These are phyloP conservation scores for Doryteuthis pealeii DNA, from an alignment of 1,140 invertebrate genomes.

Conservation along the genomic window DNA sequence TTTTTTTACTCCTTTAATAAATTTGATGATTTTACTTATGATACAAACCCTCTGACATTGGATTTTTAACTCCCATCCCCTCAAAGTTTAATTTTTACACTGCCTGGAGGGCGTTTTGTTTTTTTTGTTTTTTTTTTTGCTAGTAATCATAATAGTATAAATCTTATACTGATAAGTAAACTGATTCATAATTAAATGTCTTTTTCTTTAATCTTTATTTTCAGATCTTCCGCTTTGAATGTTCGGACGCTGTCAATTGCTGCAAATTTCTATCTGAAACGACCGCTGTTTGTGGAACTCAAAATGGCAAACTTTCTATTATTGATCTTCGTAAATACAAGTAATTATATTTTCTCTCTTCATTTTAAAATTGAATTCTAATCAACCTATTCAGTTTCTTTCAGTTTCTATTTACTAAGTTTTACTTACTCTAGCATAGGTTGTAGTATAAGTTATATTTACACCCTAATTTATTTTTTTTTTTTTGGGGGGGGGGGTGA, in stretches of 20 bases:
- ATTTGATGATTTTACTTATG: too few relatives aligned
- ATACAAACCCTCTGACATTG: too few relatives aligned
- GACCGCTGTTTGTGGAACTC: conserved; percentile 55
- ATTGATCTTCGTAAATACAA: conserved; percentile 57
- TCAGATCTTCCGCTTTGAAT: conserved; percentile 56
- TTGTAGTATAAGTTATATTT: background rate
- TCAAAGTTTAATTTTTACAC: too few relatives aligned
- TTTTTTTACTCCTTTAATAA: too few relatives aligned
- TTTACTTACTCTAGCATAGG: too few relatives aligned
- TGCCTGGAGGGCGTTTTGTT: too few relatives aligned
- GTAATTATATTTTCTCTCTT: conserved; percentile 28
- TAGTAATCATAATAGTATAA: too few relatives aligned
- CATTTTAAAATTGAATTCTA: background rate
- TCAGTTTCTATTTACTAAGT: background rate
- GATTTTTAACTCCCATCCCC: too few relatives aligned
- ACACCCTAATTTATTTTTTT: background rate
- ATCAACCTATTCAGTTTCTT: background rate
- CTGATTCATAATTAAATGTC: too few relatives aligned
- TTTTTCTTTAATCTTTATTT: background rate
- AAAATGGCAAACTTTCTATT: conserved; percentile 56
- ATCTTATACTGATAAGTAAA: too few relatives aligned
- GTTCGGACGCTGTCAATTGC: conserved; percentile 62
- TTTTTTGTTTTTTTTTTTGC: too few relatives aligned
- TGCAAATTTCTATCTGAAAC: conserved; percentile 54
- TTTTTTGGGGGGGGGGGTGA: too few relatives aligned